These are phyloP conservation scores for Varroa destructor DNA, from an alignment of 1,140 invertebrate genomes.

Conservation along the genomic window DNA sequence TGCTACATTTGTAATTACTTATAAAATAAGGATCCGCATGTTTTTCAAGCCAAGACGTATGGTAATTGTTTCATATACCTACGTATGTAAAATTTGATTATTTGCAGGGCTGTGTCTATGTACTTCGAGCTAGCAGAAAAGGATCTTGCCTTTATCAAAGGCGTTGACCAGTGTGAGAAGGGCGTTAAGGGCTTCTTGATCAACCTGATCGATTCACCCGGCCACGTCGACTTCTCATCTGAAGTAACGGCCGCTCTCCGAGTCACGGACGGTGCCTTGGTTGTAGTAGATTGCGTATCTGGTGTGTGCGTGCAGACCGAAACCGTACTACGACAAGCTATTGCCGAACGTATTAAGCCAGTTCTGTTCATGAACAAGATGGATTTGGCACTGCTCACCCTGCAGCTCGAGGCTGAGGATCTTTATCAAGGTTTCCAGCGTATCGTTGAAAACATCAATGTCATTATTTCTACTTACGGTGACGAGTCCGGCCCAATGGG, in stretches of 20 bases:
- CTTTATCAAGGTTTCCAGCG: conserved; percentile 98
- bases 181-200: conserved; percentile 47
- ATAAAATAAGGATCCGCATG: too few species aligned
- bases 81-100: not conserved
- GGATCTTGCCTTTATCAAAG: conserved; percentile 42
- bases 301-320: conserved; percentile 54
- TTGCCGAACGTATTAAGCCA: conserved; percentile 51
- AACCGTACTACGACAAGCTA: conserved; percentile 51
- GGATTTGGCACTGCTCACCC: conserved; percentile 48
- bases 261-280: conserved; percentile 52
- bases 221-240: conserved; percentile 52
- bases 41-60: too few species aligned
- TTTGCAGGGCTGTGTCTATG: conserved; percentile 47
- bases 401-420: conserved; percentile 66
- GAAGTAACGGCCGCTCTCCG: conserved; percentile 51
- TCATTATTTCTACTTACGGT: conserved; percentile 98
- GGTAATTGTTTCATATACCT: too few species aligned
- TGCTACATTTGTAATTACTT: too few species aligned
- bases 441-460: conserved; percentile 99
- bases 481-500: conserved; percentile 97
- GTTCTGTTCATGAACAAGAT: conserved; percentile 54
- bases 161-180: conserved; percentile 38
- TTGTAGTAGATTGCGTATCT: conserved; percentile 51
- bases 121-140: conserved; percentile 46
- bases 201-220: conserved; percentile 52